phyloP scores from a whole-genome alignment of 92 coral and sea anemone species.

The Isaurus tuberculatus region DNA sequence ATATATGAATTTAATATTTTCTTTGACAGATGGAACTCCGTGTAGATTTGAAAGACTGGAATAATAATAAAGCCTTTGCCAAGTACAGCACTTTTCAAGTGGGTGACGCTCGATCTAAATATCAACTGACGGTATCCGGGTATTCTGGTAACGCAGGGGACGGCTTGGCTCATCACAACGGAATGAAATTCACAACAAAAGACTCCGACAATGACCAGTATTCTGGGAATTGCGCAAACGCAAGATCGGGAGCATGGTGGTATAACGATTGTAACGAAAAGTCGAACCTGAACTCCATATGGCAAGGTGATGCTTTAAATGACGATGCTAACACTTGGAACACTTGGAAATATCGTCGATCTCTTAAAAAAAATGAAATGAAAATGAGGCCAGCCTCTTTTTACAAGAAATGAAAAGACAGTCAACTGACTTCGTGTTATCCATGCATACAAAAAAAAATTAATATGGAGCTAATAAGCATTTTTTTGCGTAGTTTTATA shows the following conservation, averaged over 20 bases:
- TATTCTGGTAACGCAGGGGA: background rate
- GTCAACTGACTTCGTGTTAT: too few relatives aligned
- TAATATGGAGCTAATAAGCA: too few relatives aligned
- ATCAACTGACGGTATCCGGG: constrained; percentile 4
- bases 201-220: constrained; percentile 14
- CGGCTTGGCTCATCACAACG: constrained; percentile 25
- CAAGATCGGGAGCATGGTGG: constrained; percentile 13
- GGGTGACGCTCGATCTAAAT: background rate
- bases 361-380: constrained; percentile 20
- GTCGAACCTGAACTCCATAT: constrained; percentile 16
- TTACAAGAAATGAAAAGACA: background rate
- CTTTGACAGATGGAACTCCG: constrained; percentile 4
- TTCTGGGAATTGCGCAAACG: background rate
- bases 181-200: constrained; percentile 2
- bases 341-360: background rate
- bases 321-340: constrained; percentile 25
- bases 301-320: background rate
- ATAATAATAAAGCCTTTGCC: background rate
- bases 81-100: constrained; percentile 18
- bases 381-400: constrained; percentile 23
- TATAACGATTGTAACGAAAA: constrained; percentile 27
- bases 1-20: too few relatives aligned
- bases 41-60: constrained; percentile 13
- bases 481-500: too few relatives aligned
- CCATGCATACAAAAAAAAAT: too few relatives aligned